Conservation (phyloP, 2,888 invertebrate species). For the Boloria selene region DNA sequence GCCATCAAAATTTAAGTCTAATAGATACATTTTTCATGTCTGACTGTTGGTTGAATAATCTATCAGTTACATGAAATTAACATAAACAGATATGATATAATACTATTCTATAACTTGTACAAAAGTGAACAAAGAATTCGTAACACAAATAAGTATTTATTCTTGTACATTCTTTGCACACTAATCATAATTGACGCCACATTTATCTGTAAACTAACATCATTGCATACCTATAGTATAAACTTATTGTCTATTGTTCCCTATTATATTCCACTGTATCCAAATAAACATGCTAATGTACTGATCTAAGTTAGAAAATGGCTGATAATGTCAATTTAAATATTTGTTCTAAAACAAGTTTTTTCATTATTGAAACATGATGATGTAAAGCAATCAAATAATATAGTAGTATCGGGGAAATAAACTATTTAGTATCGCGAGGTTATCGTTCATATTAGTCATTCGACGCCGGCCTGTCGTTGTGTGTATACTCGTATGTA, state of each 20-base stretch:
- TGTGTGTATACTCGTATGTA: slow-evolving; percentile 37
- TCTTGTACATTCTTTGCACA: neutral
- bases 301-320: slow-evolving; percentile 11
- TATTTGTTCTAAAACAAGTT: slow-evolving; percentile 18
- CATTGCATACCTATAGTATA: slow-evolving; percentile 38
- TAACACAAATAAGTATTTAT: neutral
- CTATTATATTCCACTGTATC: slow-evolving; percentile 20
- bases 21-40: too few species aligned
- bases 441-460: slow-evolving; percentile 44
- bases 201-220: slow-evolving; percentile 31
- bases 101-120: too few species aligned
- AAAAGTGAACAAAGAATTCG: too few species aligned
- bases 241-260: slow-evolving; percentile 51
- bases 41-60: too few species aligned
- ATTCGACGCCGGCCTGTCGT: slow-evolving; percentile 46
- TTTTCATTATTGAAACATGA: slow-evolving; percentile 14
- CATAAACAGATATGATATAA: too few species aligned
- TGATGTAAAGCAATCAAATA: slow-evolving; percentile 20
- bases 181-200: slow-evolving; percentile 6
- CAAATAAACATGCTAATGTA: neutral
- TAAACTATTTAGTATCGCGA: slow-evolving; percentile 34
- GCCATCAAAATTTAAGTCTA: too few species aligned
- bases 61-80: too few species aligned
- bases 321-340: neutral
- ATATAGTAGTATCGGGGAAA: slow-evolving; percentile 32